Conservation (phyloP, 2,888 invertebrate genomes). For the Nomada ruficornis region DNA sequence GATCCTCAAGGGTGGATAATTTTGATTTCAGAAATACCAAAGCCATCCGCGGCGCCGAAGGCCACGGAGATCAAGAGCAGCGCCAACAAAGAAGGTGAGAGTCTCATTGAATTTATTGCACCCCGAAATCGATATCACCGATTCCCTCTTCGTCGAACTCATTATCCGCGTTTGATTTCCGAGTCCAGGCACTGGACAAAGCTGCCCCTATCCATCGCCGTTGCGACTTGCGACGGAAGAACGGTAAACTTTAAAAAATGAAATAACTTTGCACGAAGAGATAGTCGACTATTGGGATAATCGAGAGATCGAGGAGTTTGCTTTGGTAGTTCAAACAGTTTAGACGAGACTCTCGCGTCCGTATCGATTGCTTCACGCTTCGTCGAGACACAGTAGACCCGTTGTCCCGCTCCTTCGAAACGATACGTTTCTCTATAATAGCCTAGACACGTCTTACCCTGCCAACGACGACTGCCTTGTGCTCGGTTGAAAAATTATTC, state of each 20-base stretch:
- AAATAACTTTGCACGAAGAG: too few relatives aligned
- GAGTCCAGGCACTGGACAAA: conserved; percentile 33
- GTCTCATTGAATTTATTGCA: conserved; percentile 56
- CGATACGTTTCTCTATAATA: conserved; percentile 5
- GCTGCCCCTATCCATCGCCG: conserved; percentile 1
- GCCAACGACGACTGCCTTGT: too few relatives aligned
- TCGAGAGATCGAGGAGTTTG: conserved; percentile 17
- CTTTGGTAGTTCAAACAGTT: conserved; percentile 22
- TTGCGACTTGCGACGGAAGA: background rate
- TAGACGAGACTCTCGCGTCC: conserved; percentile 6
- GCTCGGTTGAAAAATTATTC: too few relatives aligned
- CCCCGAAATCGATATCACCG: conserved; percentile 61
- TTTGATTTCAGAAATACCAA: conserved; percentile 91
- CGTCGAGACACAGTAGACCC: conserved; percentile 1
- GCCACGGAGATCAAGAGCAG: conserved; percentile 92
- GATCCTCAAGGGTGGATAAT: conserved; percentile 60
- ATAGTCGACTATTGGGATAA: conserved; percentile 7
- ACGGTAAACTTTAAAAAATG: background rate
- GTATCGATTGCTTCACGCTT: conserved; percentile 38
- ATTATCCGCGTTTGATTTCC: conserved; percentile 55
- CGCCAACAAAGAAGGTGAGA: conserved; percentile 91
- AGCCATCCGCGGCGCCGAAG: conserved; percentile 94
- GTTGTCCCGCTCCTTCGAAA: conserved; percentile 3
- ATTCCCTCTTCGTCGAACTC: conserved; percentile 53
- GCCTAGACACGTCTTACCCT: background rate